A percentile compares a stretch with the other conserved stretches of the same genome.
Evolutionary conservation across 92 coral and sea anemone species (phyloP).

Genomic region (Phenganax stokvisi): DNA sequence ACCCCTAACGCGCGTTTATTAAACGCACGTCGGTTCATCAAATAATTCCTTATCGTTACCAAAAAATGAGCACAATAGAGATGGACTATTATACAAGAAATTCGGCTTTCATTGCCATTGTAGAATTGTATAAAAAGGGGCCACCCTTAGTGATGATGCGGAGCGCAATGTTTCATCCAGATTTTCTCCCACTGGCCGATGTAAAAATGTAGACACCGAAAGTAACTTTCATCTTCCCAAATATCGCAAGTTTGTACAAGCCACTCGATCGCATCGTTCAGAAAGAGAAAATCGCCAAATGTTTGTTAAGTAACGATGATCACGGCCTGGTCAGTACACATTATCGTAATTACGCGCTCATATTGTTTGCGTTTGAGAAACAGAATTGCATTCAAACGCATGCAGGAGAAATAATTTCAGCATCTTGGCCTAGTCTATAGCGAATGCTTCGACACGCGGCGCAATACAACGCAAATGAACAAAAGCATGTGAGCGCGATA

Average conservation of each 20-base stretch:
- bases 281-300: background rate
- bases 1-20: too few species aligned
- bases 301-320: background rate
- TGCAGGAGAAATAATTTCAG: background rate
- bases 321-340: background rate
- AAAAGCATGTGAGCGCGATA: too few species aligned
- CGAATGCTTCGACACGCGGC: background rate
- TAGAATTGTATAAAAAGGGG: background rate
- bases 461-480: background rate
- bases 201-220: too few species aligned
- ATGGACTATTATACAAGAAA: background rate
- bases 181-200: too few species aligned
- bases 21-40: too few species aligned
- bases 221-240: too few species aligned
- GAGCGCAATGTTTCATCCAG: too few species aligned
- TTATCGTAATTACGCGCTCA: conserved; percentile 12
- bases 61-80: background rate
- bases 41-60: background rate
- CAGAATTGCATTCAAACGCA: conserved; percentile 22
- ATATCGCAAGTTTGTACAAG: background rate
- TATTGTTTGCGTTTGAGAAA: conserved; percentile 23
- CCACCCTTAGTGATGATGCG: too few species aligned
- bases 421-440: background rate
- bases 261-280: background rate
- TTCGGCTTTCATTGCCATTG: background rate